phyloP scores from a whole-genome alignment of 2,888 invertebrate genomes.

The Caenorhabditis sulstoni region DNA sequence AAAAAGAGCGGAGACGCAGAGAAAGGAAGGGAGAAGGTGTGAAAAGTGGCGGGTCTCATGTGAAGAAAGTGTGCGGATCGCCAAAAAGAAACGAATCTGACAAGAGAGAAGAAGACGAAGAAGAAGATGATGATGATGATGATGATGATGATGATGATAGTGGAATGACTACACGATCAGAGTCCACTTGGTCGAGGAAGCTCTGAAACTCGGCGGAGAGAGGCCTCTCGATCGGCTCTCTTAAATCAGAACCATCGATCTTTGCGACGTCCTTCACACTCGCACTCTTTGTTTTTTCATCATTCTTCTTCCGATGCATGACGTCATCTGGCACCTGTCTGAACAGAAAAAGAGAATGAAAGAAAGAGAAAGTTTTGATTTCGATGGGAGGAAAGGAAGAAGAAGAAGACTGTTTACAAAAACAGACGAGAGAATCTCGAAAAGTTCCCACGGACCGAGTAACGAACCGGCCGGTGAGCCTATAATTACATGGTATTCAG shows the following conservation, averaged over 20 bases:
- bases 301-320: neutral
- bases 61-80: conserved; percentile 29
- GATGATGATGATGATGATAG: neutral
- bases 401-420: neutral
- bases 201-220: too few species aligned
- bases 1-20: conserved; percentile 17
- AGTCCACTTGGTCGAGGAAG: neutral
- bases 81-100: too few species aligned
- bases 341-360: neutral
- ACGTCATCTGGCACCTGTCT: conserved; percentile 15
- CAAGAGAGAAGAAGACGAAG: neutral
- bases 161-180: neutral
- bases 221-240: too few species aligned
- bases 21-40: conserved; percentile 33
- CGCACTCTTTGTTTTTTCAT: too few species aligned
- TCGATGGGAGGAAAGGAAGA: too few species aligned
- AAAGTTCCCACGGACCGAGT: conserved; percentile 3
- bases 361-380: too few species aligned
- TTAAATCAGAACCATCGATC: too few species aligned
- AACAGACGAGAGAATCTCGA: neutral
- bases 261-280: too few species aligned
- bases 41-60: conserved; percentile 47
- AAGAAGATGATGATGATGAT: conserved; percentile 4
- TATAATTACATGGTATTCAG: conserved; percentile 31
- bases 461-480: conserved; percentile 6